phyloP scores from a whole-genome alignment of 30 jellyfish, hydroid and myxozoan genomes.

The Mastigias papua region DNA sequence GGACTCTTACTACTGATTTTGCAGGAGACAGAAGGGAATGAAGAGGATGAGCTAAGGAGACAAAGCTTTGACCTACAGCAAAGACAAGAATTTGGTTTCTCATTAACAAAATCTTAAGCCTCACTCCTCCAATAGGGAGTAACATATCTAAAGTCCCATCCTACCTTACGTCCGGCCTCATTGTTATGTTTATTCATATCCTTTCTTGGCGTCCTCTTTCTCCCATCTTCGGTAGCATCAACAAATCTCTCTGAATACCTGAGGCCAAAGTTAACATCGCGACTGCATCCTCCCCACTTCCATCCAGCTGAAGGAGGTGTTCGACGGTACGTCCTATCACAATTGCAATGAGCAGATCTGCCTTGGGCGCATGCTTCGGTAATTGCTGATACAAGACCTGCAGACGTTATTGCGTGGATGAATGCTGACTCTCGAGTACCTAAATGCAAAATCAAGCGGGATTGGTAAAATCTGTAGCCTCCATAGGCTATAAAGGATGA shows the following conservation, averaged over 20 bases:
- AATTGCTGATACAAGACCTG: constrained; percentile 95
- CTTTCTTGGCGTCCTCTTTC: constrained; percentile 72
- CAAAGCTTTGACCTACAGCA: too few relatives aligned
- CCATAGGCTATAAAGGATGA: too few relatives aligned
- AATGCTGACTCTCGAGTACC: constrained; percentile 98
- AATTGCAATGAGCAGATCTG: constrained; percentile 85
- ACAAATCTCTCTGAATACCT: constrained; percentile 88
- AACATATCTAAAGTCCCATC: too few relatives aligned
- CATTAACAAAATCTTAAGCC: too few relatives aligned
- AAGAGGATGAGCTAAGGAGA: too few relatives aligned
- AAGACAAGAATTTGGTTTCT: too few relatives aligned
- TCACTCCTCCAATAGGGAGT: too few relatives aligned
- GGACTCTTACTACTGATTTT: too few relatives aligned
- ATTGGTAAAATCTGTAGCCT: too few relatives aligned
- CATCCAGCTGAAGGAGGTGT: constrained; percentile 79
- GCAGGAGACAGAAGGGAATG: too few relatives aligned
- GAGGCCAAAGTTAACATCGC: constrained; percentile 86
- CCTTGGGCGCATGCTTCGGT: constrained; percentile 99
- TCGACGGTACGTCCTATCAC: constrained; percentile 63
- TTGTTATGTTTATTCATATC: constrained; percentile 94
- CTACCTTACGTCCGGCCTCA: constrained; percentile 97
- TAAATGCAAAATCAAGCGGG: constrained; percentile 46
- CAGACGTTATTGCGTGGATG: constrained; percentile 96
- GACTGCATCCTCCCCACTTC: constrained; percentile 99
- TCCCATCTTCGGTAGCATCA: constrained; percentile 80